Evolutionary conservation across 2,888 invertebrate genomes (phyloP).

Genomic region (Pseudeuparius sepicola): DNA sequence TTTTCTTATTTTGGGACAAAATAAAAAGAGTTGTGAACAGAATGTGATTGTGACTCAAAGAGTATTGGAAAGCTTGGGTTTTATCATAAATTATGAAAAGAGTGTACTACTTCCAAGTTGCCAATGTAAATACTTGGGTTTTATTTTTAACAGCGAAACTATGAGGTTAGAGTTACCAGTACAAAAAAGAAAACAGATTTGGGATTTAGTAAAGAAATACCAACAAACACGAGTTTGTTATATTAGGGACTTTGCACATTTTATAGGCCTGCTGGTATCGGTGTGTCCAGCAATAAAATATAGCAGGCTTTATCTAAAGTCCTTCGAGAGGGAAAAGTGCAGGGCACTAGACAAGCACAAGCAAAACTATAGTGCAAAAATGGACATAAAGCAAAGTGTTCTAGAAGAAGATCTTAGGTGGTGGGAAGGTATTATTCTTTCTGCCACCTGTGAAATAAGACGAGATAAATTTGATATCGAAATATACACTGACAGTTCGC

Average conservation of each 20-base stretch:
- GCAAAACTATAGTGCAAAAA: constrained; percentile 13
- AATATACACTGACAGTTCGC: too few species aligned
- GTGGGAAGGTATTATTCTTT: constrained; percentile 17
- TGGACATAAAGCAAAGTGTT: constrained; percentile 11
- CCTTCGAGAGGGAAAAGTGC: constrained; percentile 18
- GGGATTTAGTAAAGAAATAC: constrained; percentile 3
- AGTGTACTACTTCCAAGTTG: too few species aligned
- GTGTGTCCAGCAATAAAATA: too few species aligned
- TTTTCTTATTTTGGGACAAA: too few species aligned
- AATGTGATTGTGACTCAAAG: too few species aligned
- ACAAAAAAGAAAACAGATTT: constrained; percentile 7
- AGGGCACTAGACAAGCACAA: constrained; percentile 13
- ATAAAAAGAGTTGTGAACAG: too few species aligned
- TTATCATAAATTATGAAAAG: too few species aligned
- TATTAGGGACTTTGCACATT: constrained; percentile 21
- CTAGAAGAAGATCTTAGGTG: constrained; percentile 19
- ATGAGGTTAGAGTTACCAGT: constrained; percentile 14
- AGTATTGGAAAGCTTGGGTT: too few species aligned
- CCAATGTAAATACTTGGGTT: constrained; percentile 18
- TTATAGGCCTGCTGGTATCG: constrained; percentile 21
- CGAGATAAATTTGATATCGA: too few species aligned
- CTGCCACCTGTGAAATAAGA: constrained; percentile 4
- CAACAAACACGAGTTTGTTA: constrained; percentile 8
- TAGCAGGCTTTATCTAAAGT: constrained; percentile 18
- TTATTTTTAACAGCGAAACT: constrained; percentile 15